Evolutionary conservation across 2,113 vertebrate species (phyloP).

Genomic region (Illadopsis cleaveri): DNA sequence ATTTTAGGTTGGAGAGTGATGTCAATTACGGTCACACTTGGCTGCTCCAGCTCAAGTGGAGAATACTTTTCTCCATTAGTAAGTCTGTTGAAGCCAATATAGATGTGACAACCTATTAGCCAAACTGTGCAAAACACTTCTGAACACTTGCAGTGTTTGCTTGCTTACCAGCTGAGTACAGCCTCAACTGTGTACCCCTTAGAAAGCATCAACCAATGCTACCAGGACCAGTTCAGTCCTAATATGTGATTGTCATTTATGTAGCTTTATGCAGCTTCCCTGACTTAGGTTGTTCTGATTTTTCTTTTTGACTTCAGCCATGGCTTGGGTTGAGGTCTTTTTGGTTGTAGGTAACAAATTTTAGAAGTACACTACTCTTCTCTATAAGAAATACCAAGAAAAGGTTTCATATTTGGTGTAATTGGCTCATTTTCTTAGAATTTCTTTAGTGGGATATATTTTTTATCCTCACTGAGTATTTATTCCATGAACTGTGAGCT

Average conservation of each 20-base stretch:
- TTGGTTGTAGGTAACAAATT: neutral
- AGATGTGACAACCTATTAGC: neutral
- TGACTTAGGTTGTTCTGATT: neutral
- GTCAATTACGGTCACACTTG: neutral
- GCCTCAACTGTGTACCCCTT: neutral
- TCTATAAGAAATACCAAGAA: neutral
- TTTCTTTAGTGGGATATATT: neutral
- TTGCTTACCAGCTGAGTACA: neutral
- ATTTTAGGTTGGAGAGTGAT: neutral
- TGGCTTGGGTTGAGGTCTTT: neutral
- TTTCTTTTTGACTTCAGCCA: neutral
- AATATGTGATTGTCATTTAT: neutral
- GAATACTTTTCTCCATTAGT: conserved; percentile 3
- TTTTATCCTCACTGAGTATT: neutral
- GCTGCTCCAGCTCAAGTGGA: neutral
- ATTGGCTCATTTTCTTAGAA: neutral
- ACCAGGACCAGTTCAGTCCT: neutral
- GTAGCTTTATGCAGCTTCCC: neutral
- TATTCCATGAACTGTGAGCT: neutral
- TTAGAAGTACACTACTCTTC: neutral
- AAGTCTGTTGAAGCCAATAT: neutral
- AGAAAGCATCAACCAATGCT: neutral
- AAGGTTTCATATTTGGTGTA: neutral
- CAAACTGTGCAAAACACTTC: neutral
- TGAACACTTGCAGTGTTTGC: neutral